Conservation (phyloP, 2,113 vertebrate genomes). For the Gasterosteus nipponicus region DNA sequence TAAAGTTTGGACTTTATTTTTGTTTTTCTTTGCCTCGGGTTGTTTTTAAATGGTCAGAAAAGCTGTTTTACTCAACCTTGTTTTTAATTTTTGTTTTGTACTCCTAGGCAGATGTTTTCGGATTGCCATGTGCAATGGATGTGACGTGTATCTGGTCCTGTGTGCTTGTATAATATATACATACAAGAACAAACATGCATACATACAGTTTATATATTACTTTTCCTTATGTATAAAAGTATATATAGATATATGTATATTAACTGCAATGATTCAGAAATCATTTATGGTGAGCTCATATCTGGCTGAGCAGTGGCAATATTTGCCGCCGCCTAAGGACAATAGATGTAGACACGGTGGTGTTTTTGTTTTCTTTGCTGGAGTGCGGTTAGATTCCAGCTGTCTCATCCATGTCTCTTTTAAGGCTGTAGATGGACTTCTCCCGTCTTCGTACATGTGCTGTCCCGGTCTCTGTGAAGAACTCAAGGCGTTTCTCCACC, state of each 20-base stretch:
- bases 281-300: constrained; percentile 74
- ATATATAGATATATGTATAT: constrained; percentile 85
- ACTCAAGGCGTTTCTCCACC: constrained; percentile 17
- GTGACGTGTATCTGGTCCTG: constrained; percentile 77
- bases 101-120: constrained; percentile 61
- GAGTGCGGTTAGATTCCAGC: constrained; percentile 63
- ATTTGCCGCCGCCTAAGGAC: constrained; percentile 75
- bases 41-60: constrained; percentile 70
- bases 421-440: constrained; percentile 56
- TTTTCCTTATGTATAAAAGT: constrained; percentile 84
- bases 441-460: constrained; percentile 46
- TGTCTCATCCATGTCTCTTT: constrained; percentile 50
- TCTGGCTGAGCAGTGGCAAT: constrained; percentile 71
- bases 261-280: constrained; percentile 77
- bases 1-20: constrained; percentile 41
- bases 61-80: constrained; percentile 65
- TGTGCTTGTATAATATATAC: constrained; percentile 85
- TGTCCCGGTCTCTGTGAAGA: constrained; percentile 47
- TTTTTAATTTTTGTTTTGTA: constrained; percentile 67
- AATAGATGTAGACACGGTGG: constrained; percentile 59
- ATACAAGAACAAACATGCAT: constrained; percentile 83
- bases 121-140: constrained; percentile 68
- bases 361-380: constrained; percentile 59
- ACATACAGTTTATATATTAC: constrained; percentile 84
- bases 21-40: constrained; percentile 51